Percentiles rank a stretch among this genome's conserved stretches.
These are phyloP conservation scores for Tragulus kanchil DNA, from an alignment of 2,113 vertebrate genomes.

Conservation along the genomic window DNA sequence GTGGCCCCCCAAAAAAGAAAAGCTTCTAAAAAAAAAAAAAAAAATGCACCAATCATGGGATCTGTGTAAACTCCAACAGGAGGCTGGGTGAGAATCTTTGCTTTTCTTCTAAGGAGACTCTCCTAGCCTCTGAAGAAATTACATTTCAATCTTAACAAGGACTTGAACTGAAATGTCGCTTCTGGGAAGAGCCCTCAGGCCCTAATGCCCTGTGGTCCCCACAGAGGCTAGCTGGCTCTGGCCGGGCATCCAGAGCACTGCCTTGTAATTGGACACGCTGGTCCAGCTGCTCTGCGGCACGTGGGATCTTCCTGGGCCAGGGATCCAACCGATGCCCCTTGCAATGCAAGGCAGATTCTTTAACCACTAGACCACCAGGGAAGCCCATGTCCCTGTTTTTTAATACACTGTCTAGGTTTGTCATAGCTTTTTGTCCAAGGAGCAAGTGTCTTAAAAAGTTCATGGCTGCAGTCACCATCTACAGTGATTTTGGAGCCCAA, in stretches of 20 bases:
- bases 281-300: too few species aligned
- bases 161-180: background rate
- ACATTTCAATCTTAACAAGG: background rate
- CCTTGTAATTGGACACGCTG: too few species aligned
- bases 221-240: too few species aligned
- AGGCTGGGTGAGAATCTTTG: background rate
- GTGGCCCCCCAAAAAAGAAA: too few species aligned
- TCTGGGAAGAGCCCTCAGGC: background rate
- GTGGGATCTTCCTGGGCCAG: too few species aligned
- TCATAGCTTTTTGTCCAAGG: background rate
- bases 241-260: too few species aligned
- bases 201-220: background rate
- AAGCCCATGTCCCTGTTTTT: background rate
- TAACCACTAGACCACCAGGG: too few species aligned
- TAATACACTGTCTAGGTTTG: background rate
- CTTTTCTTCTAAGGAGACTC: background rate
- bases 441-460: background rate
- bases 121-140: background rate
- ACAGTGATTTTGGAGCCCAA: background rate
- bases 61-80: background rate
- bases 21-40: too few species aligned
- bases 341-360: too few species aligned
- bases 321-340: too few species aligned
- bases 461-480: background rate
- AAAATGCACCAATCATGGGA: fast-evolving